Evolutionary conservation across 1,140 invertebrate species (phyloP).

Genomic region (Drosophila kurseongensis): DNA sequence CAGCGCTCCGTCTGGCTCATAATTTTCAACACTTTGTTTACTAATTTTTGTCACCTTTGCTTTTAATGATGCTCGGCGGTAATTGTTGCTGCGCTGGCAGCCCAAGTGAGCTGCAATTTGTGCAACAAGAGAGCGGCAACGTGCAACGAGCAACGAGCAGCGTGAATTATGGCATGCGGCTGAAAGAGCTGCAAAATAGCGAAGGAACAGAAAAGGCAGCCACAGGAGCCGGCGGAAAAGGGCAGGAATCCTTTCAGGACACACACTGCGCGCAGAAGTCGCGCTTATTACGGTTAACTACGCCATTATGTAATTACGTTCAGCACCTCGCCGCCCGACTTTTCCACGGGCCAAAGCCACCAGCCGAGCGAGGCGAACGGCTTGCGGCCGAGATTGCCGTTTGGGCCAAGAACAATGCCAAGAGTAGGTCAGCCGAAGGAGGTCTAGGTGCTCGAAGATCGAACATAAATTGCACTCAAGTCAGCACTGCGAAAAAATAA

Average conservation of each 20-base stretch:
- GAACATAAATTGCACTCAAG: slow-evolving; percentile 19
- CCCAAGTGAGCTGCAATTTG: slow-evolving; percentile 63
- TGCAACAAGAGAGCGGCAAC: slow-evolving; percentile 35
- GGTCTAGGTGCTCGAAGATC: slow-evolving; percentile 37
- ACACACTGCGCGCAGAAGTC: slow-evolving; percentile 77
- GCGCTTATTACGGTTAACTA: slow-evolving; percentile 82
- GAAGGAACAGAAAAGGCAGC: slow-evolving; percentile 8
- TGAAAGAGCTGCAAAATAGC: slow-evolving; percentile 53
- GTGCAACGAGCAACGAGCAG: slow-evolving; percentile 40
- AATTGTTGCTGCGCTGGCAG: slow-evolving; percentile 67
- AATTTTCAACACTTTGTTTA: slow-evolving; percentile 83
- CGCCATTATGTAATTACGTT: slow-evolving; percentile 82
- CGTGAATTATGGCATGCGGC: slow-evolving; percentile 63
- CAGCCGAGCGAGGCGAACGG: slow-evolving; percentile 61
- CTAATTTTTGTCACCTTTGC: slow-evolving; percentile 82
- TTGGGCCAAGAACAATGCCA: slow-evolving; percentile 46
- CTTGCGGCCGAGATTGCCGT: slow-evolving; percentile 42
- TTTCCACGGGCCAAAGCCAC: slow-evolving; percentile 45
- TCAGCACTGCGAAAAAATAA: slow-evolving; percentile 8
- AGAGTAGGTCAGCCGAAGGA: slow-evolving; percentile 47
- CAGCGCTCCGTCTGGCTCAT: slow-evolving; percentile 59
- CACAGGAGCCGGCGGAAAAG: slow-evolving; percentile 21
- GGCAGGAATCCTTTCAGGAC: slow-evolving; percentile 77
- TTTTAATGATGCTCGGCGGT: slow-evolving; percentile 79
- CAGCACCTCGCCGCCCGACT: slow-evolving; percentile 34